Percentiles rank a stretch among this genome's conserved stretches.
phyloP scores from a whole-genome alignment of 2,888 invertebrate species.

The Sisyra terminalis region DNA sequence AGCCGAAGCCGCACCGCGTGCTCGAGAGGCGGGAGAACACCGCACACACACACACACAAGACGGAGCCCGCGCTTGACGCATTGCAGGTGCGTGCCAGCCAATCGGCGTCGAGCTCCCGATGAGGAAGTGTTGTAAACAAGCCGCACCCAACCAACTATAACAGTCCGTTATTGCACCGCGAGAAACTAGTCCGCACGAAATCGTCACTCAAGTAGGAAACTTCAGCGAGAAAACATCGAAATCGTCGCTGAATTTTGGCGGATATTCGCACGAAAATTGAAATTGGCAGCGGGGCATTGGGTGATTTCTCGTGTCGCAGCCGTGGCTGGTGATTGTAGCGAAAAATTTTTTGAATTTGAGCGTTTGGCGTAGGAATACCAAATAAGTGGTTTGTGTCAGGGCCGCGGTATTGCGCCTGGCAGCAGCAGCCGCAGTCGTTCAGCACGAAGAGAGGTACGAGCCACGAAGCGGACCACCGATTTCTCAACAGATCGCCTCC shows the following conservation, averaged over 20 bases:
- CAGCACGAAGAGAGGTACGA: slow-evolving; percentile 10
- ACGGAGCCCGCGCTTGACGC: slow-evolving; percentile 40
- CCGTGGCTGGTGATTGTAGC: too few species aligned
- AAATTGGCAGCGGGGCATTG: too few species aligned
- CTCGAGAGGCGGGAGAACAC: slow-evolving; percentile 21
- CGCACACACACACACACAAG: too few species aligned
- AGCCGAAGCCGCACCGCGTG: slow-evolving; percentile 23
- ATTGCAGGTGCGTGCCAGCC: slow-evolving; percentile 73
- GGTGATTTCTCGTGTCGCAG: too few species aligned
- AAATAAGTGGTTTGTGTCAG: slow-evolving; percentile 26
- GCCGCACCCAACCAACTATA: slow-evolving; percentile 53
- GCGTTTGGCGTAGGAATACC: slow-evolving; percentile 26
- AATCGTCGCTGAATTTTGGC: background rate
- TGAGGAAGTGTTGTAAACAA: slow-evolving; percentile 49
- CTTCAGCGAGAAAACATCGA: slow-evolving; percentile 20
- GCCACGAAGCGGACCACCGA: too few species aligned
- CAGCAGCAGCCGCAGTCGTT: slow-evolving; percentile 36
- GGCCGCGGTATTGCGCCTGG: slow-evolving; percentile 29
- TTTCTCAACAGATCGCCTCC: too few species aligned
- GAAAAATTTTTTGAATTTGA: slow-evolving; percentile 1
- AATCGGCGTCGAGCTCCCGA: slow-evolving; percentile 47
- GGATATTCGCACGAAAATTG: too few species aligned
- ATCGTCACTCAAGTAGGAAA: slow-evolving; percentile 27
- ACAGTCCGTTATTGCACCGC: slow-evolving; percentile 44
- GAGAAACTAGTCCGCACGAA: slow-evolving; percentile 39